Conservation (phyloP, 2,113 vertebrate species). For the Labrus mixtus region DNA sequence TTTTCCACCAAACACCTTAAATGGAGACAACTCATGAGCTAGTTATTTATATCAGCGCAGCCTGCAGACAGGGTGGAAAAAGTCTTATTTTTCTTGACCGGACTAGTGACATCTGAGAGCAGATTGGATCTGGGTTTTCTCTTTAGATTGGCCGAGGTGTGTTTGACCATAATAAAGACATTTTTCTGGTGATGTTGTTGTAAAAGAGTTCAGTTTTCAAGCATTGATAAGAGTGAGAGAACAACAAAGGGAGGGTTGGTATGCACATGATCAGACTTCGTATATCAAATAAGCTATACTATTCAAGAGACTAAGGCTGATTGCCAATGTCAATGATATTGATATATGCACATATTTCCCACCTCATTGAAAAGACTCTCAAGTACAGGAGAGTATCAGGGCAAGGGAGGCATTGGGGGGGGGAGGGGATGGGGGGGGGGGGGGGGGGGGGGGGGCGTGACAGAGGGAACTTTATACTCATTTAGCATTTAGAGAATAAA, state of each 20-base stretch:
- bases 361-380: not conserved
- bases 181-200: not conserved
- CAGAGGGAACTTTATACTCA: not conserved
- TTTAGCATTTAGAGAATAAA: too few relatives aligned
- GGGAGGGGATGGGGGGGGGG: too few relatives aligned
- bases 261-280: too few relatives aligned
- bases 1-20: slow-evolving; percentile 75
- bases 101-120: slow-evolving; percentile 47
- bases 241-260: not conserved
- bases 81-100: slow-evolving; percentile 15
- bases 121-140: slow-evolving; percentile 22
- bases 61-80: not conserved
- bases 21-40: slow-evolving; percentile 61
- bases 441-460: too few relatives aligned
- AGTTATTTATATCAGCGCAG: slow-evolving; percentile 71
- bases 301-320: not conserved
- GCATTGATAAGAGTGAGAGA: not conserved
- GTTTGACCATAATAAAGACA: slow-evolving; percentile 13
- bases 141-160: not conserved
- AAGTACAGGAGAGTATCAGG: too few relatives aligned
- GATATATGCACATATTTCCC: not conserved
- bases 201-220: not conserved
- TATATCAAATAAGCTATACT: not conserved
- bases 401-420: too few relatives aligned
- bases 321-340: not conserved